Evolutionary conservation across 2,797 vertebrate species (phyloP).

Genomic region (Columba guinea): DNA sequence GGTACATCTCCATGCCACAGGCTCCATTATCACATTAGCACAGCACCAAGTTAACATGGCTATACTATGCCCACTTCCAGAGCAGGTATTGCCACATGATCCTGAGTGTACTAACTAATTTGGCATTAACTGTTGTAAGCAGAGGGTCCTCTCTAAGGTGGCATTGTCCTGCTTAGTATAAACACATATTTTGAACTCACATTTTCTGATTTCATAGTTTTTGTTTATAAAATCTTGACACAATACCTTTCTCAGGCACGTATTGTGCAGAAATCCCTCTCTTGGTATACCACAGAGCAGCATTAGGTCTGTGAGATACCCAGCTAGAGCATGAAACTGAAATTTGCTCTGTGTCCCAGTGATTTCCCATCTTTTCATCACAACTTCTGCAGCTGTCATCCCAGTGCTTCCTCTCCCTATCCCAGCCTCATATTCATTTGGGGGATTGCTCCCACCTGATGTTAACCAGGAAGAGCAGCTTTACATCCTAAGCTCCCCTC

Average conservation of each 20-base stretch:
- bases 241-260: rapidly evolving
- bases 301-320: neutral
- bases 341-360: neutral
- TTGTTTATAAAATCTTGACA: neutral
- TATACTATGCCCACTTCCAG: neutral
- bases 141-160: neutral
- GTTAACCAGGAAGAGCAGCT: neutral
- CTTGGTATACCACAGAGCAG: neutral
- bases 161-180: neutral
- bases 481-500: neutral
- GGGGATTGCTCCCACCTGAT: neutral
- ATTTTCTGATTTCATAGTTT: neutral
- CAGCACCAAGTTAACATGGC: neutral
- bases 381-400: neutral
- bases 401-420: neutral
- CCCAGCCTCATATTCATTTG: neutral
- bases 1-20: neutral
- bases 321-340: neutral
- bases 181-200: neutral
- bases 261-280: neutral
- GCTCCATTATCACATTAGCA: neutral
- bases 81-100: neutral
- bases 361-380: neutral
- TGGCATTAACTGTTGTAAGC: neutral
- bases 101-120: neutral